Percentiles rank a stretch among this genome's conserved stretches.
phyloP scores from a whole-genome alignment of 2,113 vertebrate species.

The Scomber japonicus region DNA sequence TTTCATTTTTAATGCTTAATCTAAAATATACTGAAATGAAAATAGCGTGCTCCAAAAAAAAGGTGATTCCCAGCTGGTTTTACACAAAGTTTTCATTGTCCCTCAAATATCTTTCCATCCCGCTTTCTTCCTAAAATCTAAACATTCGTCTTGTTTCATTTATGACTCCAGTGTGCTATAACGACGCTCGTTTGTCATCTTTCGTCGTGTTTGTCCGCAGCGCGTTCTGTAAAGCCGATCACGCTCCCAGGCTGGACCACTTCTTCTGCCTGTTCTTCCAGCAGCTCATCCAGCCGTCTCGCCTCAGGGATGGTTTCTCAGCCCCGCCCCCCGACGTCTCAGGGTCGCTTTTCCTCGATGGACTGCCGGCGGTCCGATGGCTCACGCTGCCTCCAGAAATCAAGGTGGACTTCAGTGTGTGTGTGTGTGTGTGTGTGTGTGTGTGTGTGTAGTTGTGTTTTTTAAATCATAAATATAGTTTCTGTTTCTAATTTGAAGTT shows the following conservation, averaged over 20 bases:
- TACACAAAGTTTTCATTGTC: conserved; percentile 19
- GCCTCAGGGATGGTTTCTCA: conserved; percentile 67
- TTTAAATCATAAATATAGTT: not conserved
- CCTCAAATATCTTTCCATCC: not conserved
- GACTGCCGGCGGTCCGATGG: conserved; percentile 91
- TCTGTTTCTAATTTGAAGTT: not conserved
- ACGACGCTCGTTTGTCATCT: not conserved
- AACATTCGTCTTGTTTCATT: not conserved
- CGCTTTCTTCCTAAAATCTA: not conserved
- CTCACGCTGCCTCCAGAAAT: conserved; percentile 89
- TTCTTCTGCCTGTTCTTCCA: conserved; percentile 98
- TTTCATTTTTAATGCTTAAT: not conserved
- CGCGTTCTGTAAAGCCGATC: conserved; percentile 90
- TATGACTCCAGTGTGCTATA: not conserved
- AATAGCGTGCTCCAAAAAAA: conserved; percentile 1
- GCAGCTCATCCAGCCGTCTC: conserved; percentile 88
- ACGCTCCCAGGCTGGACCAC: conserved; percentile 90
- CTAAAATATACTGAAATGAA: conserved; percentile 9
- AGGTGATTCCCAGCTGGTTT: not conserved
- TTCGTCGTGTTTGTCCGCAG: conserved; percentile 72
- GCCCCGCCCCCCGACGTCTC: conserved; percentile 74
- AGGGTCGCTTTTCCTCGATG: conserved; percentile 86
- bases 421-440: not conserved
- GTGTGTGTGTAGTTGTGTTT: no score
- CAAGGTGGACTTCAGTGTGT: conserved; percentile 85